Percentiles rank a stretch among this genome's conserved stretches.
phyloP scores from a whole-genome alignment of 2,888 invertebrate genomes.

The Heteromurus nitidus region DNA sequence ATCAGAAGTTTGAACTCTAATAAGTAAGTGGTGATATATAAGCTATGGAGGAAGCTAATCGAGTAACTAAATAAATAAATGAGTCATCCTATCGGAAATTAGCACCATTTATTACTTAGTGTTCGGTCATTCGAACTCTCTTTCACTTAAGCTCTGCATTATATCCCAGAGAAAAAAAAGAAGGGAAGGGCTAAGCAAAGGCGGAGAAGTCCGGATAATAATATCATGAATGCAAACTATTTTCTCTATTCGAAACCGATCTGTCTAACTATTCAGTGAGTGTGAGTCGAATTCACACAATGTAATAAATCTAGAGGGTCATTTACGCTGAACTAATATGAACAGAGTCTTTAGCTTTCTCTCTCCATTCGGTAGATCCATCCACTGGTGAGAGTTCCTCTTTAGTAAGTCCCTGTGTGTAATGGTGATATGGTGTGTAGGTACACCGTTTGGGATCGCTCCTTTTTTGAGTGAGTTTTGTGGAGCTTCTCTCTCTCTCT shows the following conservation, averaged over 20 bases:
- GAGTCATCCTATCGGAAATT: conserved; percentile 58
- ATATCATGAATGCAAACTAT: conserved; percentile 51
- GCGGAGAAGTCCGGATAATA: not conserved
- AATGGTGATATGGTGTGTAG: not conserved
- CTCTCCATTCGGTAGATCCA: conserved; percentile 44
- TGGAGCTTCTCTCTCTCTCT: too few relatives aligned
- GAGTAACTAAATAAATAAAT: conserved; percentile 63
- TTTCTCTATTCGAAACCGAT: conserved; percentile 53
- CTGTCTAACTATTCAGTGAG: conserved; percentile 38
- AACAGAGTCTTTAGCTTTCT: conserved; percentile 61
- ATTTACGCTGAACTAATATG: conserved; percentile 68
- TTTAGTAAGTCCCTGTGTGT: not conserved
- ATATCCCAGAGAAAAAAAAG: not conserved
- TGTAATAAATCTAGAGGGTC: conserved; percentile 68
- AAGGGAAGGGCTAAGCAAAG: conserved; percentile 14
- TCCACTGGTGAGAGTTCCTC: not conserved
- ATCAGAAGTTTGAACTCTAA: not conserved
- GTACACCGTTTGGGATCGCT: too few relatives aligned
- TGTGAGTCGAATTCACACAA: conserved; percentile 52
- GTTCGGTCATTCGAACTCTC: conserved; percentile 43
- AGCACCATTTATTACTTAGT: conserved; percentile 51
- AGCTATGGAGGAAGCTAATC: conserved; percentile 36
- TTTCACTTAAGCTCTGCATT: conserved; percentile 40
- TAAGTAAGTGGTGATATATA: not conserved
- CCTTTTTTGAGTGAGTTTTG: too few relatives aligned